Conservation (phyloP, 2,113 vertebrate species). For the Otolemur garnettii region DNA sequence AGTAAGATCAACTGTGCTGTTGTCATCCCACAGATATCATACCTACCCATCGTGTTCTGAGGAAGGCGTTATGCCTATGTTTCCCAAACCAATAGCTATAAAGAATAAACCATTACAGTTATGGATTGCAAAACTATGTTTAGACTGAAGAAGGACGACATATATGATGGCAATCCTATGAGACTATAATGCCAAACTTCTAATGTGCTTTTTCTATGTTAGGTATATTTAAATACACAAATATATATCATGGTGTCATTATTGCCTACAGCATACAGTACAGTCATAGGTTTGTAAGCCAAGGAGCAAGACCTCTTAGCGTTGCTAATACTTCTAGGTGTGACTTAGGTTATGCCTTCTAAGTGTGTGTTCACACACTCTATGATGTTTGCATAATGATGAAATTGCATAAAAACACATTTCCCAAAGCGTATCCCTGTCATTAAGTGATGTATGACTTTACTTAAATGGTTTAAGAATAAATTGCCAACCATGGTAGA, state of each 20-base stretch:
- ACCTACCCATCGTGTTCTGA: conserved; percentile 53
- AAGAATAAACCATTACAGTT: background rate
- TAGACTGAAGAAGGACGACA: background rate
- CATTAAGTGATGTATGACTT: background rate
- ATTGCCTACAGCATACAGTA: background rate
- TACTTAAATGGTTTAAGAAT: conserved; percentile 21
- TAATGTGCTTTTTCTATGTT: background rate
- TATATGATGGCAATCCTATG: background rate
- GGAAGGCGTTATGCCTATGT: conserved; percentile 56
- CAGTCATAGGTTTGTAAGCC: background rate
- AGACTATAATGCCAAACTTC: background rate
- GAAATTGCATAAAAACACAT: background rate
- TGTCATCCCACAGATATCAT: conserved; percentile 45
- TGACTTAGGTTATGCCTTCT: background rate
- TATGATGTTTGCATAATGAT: background rate
- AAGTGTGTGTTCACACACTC: background rate
- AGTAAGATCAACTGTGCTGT: conserved; percentile 64
- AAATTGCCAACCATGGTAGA: conserved; percentile 10
- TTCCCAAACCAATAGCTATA: background rate
- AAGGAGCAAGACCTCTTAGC: background rate
- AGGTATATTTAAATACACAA: background rate
- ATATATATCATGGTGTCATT: background rate
- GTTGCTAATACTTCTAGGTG: too few species aligned
- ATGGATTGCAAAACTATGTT: background rate
- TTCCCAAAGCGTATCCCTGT: background rate